Conservation (phyloP, 2,888 invertebrate species). For the Papilio gigon region DNA sequence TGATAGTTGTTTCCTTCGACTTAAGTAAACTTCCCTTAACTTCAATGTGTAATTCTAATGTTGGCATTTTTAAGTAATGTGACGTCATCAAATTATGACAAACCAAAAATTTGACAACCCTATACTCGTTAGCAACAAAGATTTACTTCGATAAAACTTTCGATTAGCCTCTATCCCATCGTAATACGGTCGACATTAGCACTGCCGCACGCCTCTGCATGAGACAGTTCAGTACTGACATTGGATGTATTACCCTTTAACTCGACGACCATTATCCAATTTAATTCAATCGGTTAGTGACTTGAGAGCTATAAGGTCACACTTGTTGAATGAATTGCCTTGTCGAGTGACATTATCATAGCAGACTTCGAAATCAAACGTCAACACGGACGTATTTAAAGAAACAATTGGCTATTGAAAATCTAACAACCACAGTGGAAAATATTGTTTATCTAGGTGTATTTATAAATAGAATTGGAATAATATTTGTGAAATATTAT, state of each 20-base stretch:
- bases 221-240: conserved; percentile 27
- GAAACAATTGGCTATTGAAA: background rate
- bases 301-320: conserved; percentile 53
- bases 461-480: conserved; percentile 32
- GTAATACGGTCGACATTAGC: conserved; percentile 12
- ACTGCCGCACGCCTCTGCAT: background rate
- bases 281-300: conserved; percentile 67
- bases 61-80: too few relatives aligned
- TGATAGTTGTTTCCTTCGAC: too few relatives aligned
- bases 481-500: background rate
- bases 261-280: conserved; percentile 62
- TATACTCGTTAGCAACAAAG: conserved; percentile 9
- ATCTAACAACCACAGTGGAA: background rate
- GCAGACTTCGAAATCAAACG: background rate
- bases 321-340: conserved; percentile 53
- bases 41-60: too few relatives aligned
- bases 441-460: conserved; percentile 39
- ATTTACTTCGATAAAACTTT: background rate
- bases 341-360: conserved; percentile 32
- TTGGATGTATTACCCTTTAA: conserved; percentile 46
- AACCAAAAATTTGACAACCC: conserved; percentile 16
- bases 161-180: background rate
- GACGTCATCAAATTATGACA: background rate
- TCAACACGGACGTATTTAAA: background rate
- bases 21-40: too few relatives aligned